A percentile compares a stretch with the other conserved stretches of the same genome.
Conservation (phyloP, 1,140 invertebrate species). For the Sipha flava region DNA sequence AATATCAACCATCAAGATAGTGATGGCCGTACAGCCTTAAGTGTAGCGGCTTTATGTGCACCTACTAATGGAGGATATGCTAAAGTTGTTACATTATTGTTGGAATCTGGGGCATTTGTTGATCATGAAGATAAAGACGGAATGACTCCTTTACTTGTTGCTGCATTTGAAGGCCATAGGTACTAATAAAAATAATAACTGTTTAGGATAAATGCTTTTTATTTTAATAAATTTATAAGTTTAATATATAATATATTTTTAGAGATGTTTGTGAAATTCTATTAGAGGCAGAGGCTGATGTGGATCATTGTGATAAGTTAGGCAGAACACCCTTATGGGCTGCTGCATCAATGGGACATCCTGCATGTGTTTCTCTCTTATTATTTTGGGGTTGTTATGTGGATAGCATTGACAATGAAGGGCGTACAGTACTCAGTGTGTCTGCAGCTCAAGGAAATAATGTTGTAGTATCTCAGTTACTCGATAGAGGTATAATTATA, state of each 20-base stretch:
- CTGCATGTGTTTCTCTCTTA: constrained; percentile 66
- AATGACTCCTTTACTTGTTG: constrained; percentile 85
- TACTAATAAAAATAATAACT: constrained; percentile 41
- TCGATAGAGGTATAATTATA: constrained; percentile 58
- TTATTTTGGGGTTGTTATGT: constrained; percentile 84
- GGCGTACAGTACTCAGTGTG: constrained; percentile 76
- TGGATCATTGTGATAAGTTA: constrained; percentile 70
- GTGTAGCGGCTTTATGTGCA: constrained; percentile 83
- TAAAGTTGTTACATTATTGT: constrained; percentile 62
- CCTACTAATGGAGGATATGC: constrained; percentile 69
- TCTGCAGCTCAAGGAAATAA: constrained; percentile 74
- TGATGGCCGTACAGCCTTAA: constrained; percentile 85
- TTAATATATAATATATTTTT: constrained; percentile 30
- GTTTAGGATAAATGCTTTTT: background rate
- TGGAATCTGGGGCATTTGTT: constrained; percentile 78
- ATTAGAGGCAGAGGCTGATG: constrained; percentile 76
- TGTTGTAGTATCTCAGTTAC: constrained; percentile 76
- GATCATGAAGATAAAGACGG: constrained; percentile 84
- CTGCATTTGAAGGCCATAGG: constrained; percentile 87
- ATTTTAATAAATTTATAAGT: background rate
- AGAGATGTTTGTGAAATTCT: constrained; percentile 73
- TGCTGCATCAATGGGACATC: constrained; percentile 77
- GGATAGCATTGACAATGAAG: constrained; percentile 82
- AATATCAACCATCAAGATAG: constrained; percentile 79
- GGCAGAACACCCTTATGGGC: constrained; percentile 72